phyloP scores from a whole-genome alignment of 2,888 invertebrate genomes.

The Dysmachus trigonus region DNA sequence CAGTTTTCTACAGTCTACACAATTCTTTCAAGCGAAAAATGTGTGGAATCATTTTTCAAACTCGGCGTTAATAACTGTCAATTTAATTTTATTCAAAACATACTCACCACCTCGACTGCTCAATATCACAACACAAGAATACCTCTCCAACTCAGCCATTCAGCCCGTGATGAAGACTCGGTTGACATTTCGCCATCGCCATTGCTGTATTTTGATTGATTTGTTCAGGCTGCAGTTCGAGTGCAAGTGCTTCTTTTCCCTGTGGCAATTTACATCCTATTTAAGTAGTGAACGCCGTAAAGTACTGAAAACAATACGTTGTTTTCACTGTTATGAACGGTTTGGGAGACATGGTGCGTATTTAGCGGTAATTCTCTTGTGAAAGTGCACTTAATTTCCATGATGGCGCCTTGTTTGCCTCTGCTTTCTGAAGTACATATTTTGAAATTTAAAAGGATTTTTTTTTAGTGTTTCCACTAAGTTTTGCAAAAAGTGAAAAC shows the following conservation, averaged over 20 bases:
- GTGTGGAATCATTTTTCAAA: too few species aligned
- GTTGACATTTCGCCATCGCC: not conserved
- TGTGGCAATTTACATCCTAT: not conserved
- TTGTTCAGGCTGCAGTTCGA: not conserved
- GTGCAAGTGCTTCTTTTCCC: not conserved
- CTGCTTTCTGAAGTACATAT: not conserved
- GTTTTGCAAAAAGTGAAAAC: not conserved
- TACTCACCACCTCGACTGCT: not conserved
- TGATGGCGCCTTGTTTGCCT: slow-evolving; percentile 2
- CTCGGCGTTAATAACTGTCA: not conserved
- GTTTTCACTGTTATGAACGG: slow-evolving; percentile 47
- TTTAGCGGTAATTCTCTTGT: not conserved
- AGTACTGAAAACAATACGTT: not conserved
- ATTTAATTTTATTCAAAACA: not conserved
- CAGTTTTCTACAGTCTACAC: too few species aligned
- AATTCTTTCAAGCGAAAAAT: too few species aligned
- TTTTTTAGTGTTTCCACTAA: not conserved
- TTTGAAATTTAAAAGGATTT: not conserved
- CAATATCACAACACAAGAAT: not conserved
- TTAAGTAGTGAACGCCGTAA: not conserved
- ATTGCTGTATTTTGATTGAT: slow-evolving; percentile 14
- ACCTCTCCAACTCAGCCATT: not conserved
- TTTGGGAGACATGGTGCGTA: slow-evolving; percentile 46
- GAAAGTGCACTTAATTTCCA: not conserved
- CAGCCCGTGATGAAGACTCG: not conserved